Base-by-base conservation (phyloP, 2,888 invertebrate species). In the Asteroscopus sphinx region DNA sequence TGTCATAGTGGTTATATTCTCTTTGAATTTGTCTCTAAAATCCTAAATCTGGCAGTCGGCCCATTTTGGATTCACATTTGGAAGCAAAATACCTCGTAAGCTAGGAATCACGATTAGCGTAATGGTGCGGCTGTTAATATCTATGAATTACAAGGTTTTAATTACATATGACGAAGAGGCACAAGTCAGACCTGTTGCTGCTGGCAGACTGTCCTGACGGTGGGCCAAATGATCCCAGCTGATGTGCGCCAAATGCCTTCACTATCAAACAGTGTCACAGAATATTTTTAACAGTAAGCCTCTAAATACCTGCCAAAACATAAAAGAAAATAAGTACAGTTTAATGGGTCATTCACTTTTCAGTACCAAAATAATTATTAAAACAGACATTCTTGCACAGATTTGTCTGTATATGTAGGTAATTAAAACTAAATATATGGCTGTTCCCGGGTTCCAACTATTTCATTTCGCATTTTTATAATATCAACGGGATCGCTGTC, bases 211-310 rank as follows among this genome's bases (percentile, higher is more conserved):
- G 68, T 76, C 61, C 83, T 80, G 83, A 81, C 67, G 73, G 68
- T 69, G 64, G 62, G 87, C 89, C 89, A 90, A 91, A 90, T 84
- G 79, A 82, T 83, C 77, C 69, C 64, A 70, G 75, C 62, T 80
- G 71, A 73, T 62, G 63, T 60, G 77, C 64, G 82, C 85, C 82
- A 86, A 86, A 67, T 69, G 65, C 66, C 69, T 64, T 56, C 58
- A 63, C 73, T 65, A 72, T 62, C 47, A 46, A 49, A 49, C 4
- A 21, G 17, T 21, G 17, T 21, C 17, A 21, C 26, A 26, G 28
- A 64, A 56, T 57, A 51, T 73, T 71, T 73, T 64, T 62, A 76
- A 73, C 58, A 54, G 51, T 62, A 68, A 69, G 57, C 33, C 67
- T 64, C 40, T 21, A 25, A 17, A 39, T 51, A 63, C 55, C 57